Base-by-base conservation (phyloP, 2,888 invertebrate genomes). In the Athalia circularis region DNA sequence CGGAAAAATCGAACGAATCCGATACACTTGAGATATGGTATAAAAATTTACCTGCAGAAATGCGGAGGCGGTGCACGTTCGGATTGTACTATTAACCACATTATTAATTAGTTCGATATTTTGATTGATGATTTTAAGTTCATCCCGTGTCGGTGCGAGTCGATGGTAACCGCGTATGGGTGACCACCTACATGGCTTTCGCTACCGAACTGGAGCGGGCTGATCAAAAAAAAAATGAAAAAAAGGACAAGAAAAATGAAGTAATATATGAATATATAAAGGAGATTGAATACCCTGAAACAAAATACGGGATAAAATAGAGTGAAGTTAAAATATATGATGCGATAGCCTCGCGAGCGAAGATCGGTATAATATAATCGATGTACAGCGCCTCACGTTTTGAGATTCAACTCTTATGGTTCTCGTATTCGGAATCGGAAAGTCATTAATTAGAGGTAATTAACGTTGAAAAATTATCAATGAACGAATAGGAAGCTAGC, bases 61-160 rank as follows among this genome's bases (percentile, higher is more conserved):
- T 52, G 52, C 11, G 54, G 7, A 7, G 5, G n/a, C 9, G 54
- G n/a, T 54, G 7, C 2, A 29, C 9, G 54, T 29, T 29, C 11
- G n/a, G 54, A 54, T 9, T n/a, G n/a, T 79, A 68, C 81, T 79
- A 81, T 84, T 82, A 80, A 80, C 75, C 81, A 79, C 2, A 2
- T 84, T 84, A 84, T 84, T 84, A 84, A 84, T 84, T 84, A 83
- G 79, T 79, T 77, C 82, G 84, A 82, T 83, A 77, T 54, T 52
- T 80, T 85, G 84, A 84, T 84, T 85, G 82, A 84, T 82, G 81
- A 79, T 59, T 80, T 62, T 65, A 68, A 67, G 70, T 77, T 43
- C 59, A 4, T 29, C 61, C 15, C 15, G 4, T 47, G 61, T 74
- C 59, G 47, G 48, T 43, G 65, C 45, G 68, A 43, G 15, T 59